phyloP scores from a whole-genome alignment of 2,797 vertebrate species.

The Pelodytes ibericus region DNA sequence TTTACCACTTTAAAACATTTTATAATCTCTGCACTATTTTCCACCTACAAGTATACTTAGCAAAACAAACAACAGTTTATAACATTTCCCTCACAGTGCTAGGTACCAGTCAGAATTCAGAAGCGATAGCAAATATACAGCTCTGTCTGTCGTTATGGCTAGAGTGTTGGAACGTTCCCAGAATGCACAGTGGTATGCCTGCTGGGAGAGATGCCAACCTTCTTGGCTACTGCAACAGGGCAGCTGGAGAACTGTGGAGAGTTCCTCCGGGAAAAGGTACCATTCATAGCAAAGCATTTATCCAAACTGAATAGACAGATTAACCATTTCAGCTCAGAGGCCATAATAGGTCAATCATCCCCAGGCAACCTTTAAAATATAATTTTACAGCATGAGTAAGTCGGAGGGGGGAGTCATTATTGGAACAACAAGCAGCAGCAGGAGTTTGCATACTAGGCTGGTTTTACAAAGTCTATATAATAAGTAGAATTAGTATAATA shows the following conservation, averaged over 20 bases:
- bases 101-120: neutral
- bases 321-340: constrained; percentile 8
- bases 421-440: no score
- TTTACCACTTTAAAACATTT: no score
- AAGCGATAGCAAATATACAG: neutral
- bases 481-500: no score
- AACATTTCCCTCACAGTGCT: neutral
- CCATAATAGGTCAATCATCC: no score
- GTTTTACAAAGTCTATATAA: no score
- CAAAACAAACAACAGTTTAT: neutral
- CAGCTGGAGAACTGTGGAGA: constrained; percentile 12
- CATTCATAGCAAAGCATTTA: constrained; percentile 7
- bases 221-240: constrained; percentile 8
- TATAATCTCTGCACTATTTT: no score
- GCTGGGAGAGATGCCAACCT: constrained; percentile 15
- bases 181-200: constrained; percentile 8
- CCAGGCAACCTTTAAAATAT: no score
- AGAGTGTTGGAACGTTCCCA: constrained; percentile 1
- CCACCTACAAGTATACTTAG: no score
- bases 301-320: constrained; percentile 10
- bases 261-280: constrained; percentile 1
- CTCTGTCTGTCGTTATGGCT: constrained; percentile 1
- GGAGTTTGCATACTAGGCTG: no score
- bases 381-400: no score
- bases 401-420: no score